Evolutionary conservation across 2,888 invertebrate genomes (phyloP), one percentile per base, ranked within the genome.

Genomic region (Unio pictorum): DNA sequence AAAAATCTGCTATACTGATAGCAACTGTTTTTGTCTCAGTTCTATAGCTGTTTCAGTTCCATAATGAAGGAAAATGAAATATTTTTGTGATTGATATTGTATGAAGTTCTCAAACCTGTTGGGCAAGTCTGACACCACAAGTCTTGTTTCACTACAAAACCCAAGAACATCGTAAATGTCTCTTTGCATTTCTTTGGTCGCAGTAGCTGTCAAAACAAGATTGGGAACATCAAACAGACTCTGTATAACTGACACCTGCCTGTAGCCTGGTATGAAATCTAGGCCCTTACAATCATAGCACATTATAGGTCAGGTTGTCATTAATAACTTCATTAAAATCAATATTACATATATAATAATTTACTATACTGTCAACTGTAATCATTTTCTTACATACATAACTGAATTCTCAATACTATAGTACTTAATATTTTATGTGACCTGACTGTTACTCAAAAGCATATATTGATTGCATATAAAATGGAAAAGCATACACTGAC

Each of bases 151-250:
- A 2, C 45, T 68, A 18, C 60, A 28, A n/a, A 72, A 66, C n/a
- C 65, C n/a, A 17, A 69, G 60, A 15, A 65, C 59, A 58, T 60
- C 30, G 30, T 66, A 70, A 34, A 73, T 67, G 56, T 73, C 73
- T 45, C 61, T 28, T 57, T 71, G 66, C 23, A 71, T 74, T 45
- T 68, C 20, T 56, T 30, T 60, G n/a, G 74, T 71, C 23, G 66
- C 68, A 61, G 74, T 74, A 23, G 74, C 74, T 56, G 71, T 71
- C 61, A 68, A 23, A 5, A 55, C 68, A 45, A 74, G 68, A 34
- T 62, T 64, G 30, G 71, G 74, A 18, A 60, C 63, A 23, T 68
- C 66, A 34, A 64, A 54, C n/a, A 71, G 54, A 55, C 68, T 71
- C 56, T 71, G 68, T 30, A 74, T 20, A 34, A 58, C 59, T 45